These are phyloP conservation scores for Endomychus coccineus DNA, from an alignment of 2,888 invertebrate species.

Conservation along the genomic window DNA sequence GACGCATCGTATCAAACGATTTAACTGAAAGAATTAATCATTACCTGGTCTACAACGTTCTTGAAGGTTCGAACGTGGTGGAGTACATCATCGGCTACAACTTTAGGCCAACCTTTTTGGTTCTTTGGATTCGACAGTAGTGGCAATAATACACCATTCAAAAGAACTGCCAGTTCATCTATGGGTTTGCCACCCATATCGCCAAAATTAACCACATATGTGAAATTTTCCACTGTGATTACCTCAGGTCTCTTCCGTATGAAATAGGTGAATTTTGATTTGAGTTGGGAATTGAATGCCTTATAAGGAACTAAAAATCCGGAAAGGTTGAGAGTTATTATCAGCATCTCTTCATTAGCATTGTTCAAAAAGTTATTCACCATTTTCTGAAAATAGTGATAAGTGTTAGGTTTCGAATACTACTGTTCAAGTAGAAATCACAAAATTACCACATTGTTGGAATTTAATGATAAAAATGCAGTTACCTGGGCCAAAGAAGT, in stretches of 20 bases:
- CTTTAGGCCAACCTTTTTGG: slow-evolving; percentile 65
- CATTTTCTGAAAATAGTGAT: slow-evolving; percentile 45
- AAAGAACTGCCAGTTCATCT: slow-evolving; percentile 59
- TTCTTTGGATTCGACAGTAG: slow-evolving; percentile 63
- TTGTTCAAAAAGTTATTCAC: slow-evolving; percentile 50
- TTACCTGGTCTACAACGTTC: slow-evolving; percentile 59
- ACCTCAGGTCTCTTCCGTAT: slow-evolving; percentile 56
- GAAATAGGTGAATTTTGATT: slow-evolving; percentile 70
- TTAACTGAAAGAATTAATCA: too few relatives aligned
- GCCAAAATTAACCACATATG: slow-evolving; percentile 53
- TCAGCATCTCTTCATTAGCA: slow-evolving; percentile 45
- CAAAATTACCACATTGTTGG: too few relatives aligned
- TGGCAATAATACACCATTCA: slow-evolving; percentile 68
- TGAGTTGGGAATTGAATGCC: slow-evolving; percentile 54
- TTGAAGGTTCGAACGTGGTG: slow-evolving; percentile 61
- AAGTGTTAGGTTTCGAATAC: too few relatives aligned
- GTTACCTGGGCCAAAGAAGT: too few relatives aligned
- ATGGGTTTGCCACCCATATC: slow-evolving; percentile 65
- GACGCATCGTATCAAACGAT: too few relatives aligned
- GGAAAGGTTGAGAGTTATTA: slow-evolving; percentile 55
- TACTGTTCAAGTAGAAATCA: too few relatives aligned
- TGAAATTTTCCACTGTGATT: slow-evolving; percentile 55
- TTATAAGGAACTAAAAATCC: slow-evolving; percentile 59
- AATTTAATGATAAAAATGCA: too few relatives aligned
- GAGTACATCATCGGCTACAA: slow-evolving; percentile 63